Evolutionary conservation across 2,113 vertebrate genomes (phyloP).

Genomic region (Ptychochromis oligacanthus): DNA sequence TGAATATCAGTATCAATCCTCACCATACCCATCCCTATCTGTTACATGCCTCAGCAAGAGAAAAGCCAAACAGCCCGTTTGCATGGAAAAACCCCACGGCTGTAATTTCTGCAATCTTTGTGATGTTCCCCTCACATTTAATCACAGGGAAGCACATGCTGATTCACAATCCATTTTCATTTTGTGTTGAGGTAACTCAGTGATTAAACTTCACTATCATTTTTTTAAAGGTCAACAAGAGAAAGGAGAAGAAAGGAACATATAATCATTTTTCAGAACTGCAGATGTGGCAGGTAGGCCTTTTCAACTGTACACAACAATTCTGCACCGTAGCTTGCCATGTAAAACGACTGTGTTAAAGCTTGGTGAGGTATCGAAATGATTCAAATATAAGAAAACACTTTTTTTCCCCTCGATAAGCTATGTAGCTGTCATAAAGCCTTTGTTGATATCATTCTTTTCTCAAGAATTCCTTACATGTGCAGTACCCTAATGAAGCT

Average conservation of each 20-base stretch:
- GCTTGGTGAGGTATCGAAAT: neutral
- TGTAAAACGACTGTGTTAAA: neutral
- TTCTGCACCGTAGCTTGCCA: neutral
- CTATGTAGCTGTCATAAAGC: neutral
- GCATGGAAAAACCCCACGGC: constrained; percentile 43
- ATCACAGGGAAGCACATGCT: constrained; percentile 28
- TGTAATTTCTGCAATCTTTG: constrained; percentile 52
- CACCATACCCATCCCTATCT: neutral
- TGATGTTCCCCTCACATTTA: constrained; percentile 48
- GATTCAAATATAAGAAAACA: neutral
- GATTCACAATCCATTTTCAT: constrained; percentile 39
- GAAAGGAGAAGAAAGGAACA: constrained; percentile 5
- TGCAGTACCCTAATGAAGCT: neutral
- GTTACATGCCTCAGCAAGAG: neutral
- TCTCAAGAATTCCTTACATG: neutral
- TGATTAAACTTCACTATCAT: constrained; percentile 20
- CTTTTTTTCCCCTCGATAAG: neutral
- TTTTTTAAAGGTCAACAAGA: constrained; percentile 24
- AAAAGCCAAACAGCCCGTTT: constrained; percentile 26
- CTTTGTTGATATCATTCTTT: neutral
- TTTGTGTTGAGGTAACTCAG: constrained; percentile 17
- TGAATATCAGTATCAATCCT: neutral
- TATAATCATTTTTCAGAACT: neutral
- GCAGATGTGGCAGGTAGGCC: neutral
- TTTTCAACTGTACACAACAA: neutral